These are phyloP conservation scores for Hesperophylax magnus DNA, from an alignment of 1,140 invertebrate genomes.

Conservation along the genomic window DNA sequence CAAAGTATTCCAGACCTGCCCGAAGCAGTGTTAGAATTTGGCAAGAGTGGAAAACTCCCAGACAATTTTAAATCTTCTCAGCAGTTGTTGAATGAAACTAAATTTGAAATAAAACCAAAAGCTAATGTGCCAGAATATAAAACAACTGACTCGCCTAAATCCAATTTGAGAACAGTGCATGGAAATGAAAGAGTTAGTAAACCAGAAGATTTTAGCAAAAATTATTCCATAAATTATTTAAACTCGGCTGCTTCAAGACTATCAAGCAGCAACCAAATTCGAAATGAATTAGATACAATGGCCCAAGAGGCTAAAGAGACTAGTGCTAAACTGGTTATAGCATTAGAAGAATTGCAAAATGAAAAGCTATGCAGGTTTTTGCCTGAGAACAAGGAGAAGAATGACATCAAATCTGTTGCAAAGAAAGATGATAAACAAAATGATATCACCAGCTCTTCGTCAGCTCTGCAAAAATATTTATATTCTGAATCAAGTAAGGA, in stretches of 20 bases:
- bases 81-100: conserved; percentile 17
- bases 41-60: conserved; percentile 62
- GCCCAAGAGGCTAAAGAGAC: conserved; percentile 73
- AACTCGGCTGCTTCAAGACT: no score
- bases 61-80: conserved; percentile 56
- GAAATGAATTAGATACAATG: conserved; percentile 72
- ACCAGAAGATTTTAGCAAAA: not conserved
- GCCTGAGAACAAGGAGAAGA: not conserved
- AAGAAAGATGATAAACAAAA: not conserved
- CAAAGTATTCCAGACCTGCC: conserved; percentile 65
- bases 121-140: not conserved
- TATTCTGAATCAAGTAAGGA: not conserved
- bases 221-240: no score
- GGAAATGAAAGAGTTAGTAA: conserved; percentile 3
- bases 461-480: not conserved
- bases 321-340: conserved; percentile 68
- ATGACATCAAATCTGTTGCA: not conserved
- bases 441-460: not conserved
- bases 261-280: conserved; percentile 58
- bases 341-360: conserved; percentile 68
- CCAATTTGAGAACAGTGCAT: not conserved
- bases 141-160: not conserved
- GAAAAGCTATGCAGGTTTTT: conserved; percentile 25
- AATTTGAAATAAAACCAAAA: not conserved
- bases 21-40: conserved; percentile 60